Evolutionary conservation across 2,113 vertebrate species (phyloP).

Genomic region (Heterocephalus glaber): DNA sequence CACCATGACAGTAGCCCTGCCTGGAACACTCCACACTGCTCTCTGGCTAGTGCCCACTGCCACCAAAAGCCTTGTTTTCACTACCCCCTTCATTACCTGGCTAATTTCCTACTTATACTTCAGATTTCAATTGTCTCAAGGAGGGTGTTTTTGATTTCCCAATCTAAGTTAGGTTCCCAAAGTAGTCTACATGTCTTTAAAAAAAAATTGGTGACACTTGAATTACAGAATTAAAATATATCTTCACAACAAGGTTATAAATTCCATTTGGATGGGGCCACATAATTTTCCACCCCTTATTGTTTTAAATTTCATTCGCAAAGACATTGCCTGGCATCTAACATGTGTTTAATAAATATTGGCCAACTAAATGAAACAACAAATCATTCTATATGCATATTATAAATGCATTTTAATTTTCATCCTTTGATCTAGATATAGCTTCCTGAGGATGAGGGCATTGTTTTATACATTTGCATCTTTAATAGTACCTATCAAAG

Average conservation of each 20-base stretch:
- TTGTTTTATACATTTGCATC: not conserved
- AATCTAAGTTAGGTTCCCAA: not conserved
- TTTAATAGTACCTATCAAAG: not conserved
- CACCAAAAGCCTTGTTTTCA: not conserved
- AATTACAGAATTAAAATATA: not conserved
- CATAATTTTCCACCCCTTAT: not conserved
- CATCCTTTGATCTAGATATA: not conserved
- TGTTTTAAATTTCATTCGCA: not conserved
- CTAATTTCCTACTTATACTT: not conserved
- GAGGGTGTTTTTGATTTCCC: not conserved
- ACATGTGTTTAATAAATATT: not conserved
- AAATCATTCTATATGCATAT: not conserved
- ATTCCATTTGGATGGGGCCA: not conserved
- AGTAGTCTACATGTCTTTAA: not conserved
- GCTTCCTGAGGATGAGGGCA: not conserved
- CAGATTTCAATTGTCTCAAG: not conserved
- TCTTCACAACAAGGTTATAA: not conserved
- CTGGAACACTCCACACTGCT: not conserved
- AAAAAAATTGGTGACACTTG: not conserved
- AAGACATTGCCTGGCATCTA: not conserved
- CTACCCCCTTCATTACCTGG: not conserved
- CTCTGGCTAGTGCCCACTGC: not conserved
- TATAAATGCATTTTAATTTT: not conserved
- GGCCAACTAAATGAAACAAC: not conserved
- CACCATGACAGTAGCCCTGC: no score